phyloP scores from a whole-genome alignment of 1,140 invertebrate genomes.

The Aphelenchoides avenae region DNA sequence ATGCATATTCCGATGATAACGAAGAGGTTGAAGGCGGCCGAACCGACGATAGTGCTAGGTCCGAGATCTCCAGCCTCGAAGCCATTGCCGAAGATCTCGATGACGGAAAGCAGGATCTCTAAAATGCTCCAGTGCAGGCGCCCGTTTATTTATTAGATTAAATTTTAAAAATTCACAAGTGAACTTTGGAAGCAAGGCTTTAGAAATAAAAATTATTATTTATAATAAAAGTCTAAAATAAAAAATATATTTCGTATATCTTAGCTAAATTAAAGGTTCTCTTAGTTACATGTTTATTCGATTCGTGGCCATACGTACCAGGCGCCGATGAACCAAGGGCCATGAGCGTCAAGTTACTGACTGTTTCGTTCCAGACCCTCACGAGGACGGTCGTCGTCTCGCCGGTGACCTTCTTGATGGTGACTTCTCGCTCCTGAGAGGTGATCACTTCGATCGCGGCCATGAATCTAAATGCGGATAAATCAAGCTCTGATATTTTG shows the following conservation, averaged over 20 bases:
- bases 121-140: too few species aligned
- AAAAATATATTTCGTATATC: constrained; percentile 3
- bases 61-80: constrained; percentile 61
- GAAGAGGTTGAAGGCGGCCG: constrained; percentile 64
- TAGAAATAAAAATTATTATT: neutral
- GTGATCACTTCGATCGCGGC: constrained; percentile 98
- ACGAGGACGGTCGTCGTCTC: constrained; percentile 60
- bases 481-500: neutral
- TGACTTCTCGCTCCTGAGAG: constrained; percentile 67
- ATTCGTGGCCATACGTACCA: constrained; percentile 23
- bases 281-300: neutral
- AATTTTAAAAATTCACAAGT: neutral
- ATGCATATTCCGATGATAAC: constrained; percentile 56
- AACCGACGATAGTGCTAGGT: constrained; percentile 62
- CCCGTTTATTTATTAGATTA: too few species aligned
- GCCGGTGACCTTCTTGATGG: constrained; percentile 61
- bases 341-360: constrained; percentile 65
- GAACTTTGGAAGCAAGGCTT: neutral
- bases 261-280: constrained; percentile 4
- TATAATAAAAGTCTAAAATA: neutral
- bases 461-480: constrained; percentile 66
- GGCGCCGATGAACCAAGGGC: constrained; percentile 59
- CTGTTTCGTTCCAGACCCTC: constrained; percentile 65
- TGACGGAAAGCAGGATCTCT: constrained; percentile 64
- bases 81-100: constrained; percentile 61